These are phyloP conservation scores for Danaus plexippus DNA, from an alignment of 1,140 invertebrate genomes.

Conservation along the genomic window DNA sequence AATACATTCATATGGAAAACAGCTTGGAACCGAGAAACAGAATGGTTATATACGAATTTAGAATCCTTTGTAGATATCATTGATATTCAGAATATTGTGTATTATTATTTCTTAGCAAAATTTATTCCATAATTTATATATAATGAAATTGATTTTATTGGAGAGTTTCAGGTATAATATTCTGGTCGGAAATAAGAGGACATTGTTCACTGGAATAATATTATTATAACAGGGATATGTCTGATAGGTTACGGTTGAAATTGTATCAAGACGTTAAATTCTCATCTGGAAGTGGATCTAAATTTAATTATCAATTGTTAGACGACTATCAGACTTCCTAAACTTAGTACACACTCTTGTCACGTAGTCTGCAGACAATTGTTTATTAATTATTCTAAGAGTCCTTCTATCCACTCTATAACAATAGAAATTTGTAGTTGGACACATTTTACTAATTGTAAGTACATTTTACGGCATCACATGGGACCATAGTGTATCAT, in stretches of 20 bases:
- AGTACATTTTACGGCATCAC: slow-evolving; percentile 4
- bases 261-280: slow-evolving; percentile 1
- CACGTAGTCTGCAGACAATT: slow-evolving; percentile 29
- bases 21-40: slow-evolving; percentile 4
- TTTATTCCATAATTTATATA: too few species aligned
- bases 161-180: too few species aligned
- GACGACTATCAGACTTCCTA: slow-evolving; percentile 16
- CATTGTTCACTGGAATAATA: too few species aligned
- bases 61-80: slow-evolving; percentile 1
- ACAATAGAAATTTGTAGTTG: slow-evolving; percentile 24
- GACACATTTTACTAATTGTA: slow-evolving; percentile 24
- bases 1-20: slow-evolving; percentile 38
- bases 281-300: slow-evolving; percentile 3
- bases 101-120: too few species aligned
- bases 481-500: too few species aligned
- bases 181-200: too few species aligned
- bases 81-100: background rate
- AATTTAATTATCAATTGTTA: slow-evolving; percentile 18
- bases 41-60: too few species aligned
- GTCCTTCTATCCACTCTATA: slow-evolving; percentile 22
- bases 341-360: slow-evolving; percentile 19
- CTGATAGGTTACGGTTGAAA: too few species aligned
- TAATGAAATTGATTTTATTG: too few species aligned
- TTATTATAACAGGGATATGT: too few species aligned
- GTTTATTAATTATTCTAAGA: slow-evolving; percentile 33